Base-by-base conservation (phyloP, 2,888 invertebrate genomes). In the Drosophila neutralis region DNA sequence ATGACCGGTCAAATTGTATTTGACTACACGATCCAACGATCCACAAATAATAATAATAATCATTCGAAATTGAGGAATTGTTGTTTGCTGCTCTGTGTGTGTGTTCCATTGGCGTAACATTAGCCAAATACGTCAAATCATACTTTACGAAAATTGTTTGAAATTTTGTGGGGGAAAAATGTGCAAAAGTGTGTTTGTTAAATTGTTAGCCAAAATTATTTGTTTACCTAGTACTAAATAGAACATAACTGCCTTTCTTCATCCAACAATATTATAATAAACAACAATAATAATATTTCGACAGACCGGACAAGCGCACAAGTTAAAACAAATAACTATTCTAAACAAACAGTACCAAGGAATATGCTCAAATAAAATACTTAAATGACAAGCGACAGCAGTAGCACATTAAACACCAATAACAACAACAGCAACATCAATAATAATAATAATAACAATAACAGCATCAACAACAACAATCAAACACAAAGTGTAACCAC, bases 151-250 rank as follows among this genome's bases (percentile, higher is more conserved):
- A 76, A 74, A 53, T 70, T 70, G 64, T 64, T 63, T 49, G 29
- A 77, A 81, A 65, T 77, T 64, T 76, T 57, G 38, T 70, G 75
- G 69, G 81, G 85, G 79, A 63, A 89, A 82, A 82, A 89, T 89
- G 89, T 87, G 85, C 82, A 87, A 89, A 75, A 76, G 88, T 87
- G 89, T 89, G 83, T 82, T 87, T 85, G 85, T 84, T 82, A 82
- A 89, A 89, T 82, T 84, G 84, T 84, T 85, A 89, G 88, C 89
- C 89, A 84, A 84, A 84, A 89, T 85, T 87, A 89, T 79, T 87
- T 87, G 82, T 84, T 89, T 87, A 79, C 80, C 56, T 79, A 87
- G 67, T 80, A 79, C 69, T 81, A 78, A 71, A 75, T 81, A 87
- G 81, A 81, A 69, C 82, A 63, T 83, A 75, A 78, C 79, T 83